Evolutionary conservation across 2,797 vertebrate genomes (phyloP).

Genomic region (Eulemur rubriventer): DNA sequence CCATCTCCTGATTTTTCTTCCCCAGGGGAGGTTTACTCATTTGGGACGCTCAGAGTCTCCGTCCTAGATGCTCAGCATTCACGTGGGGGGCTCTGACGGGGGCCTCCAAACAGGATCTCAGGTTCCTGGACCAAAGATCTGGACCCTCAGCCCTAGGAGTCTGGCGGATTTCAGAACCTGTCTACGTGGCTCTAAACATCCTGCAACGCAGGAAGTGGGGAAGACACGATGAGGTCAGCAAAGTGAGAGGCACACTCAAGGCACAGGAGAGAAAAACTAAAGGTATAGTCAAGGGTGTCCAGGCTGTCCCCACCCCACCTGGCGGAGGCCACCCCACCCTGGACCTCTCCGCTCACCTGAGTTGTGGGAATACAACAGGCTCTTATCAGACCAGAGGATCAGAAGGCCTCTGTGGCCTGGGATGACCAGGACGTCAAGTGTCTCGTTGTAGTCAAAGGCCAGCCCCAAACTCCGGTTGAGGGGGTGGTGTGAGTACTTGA

Average conservation of each 20-base stretch:
- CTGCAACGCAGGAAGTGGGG: not conserved
- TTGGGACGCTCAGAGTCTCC: not conserved
- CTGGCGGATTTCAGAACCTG: not conserved
- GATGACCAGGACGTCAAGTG: rapidly evolving
- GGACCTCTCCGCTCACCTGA: not conserved
- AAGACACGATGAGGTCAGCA: not conserved
- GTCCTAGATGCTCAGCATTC: not conserved
- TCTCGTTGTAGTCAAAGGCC: not conserved
- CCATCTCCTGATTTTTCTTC: not conserved
- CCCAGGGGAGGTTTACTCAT: not conserved
- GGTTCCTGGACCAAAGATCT: not conserved
- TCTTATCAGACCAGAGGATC: constrained; percentile 16
- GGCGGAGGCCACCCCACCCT: not conserved
- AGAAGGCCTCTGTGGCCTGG: constrained; percentile 20
- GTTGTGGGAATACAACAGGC: constrained; percentile 20
- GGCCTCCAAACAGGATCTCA: not conserved
- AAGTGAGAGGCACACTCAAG: not conserved
- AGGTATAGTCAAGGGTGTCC: not conserved
- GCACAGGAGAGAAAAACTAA: not conserved
- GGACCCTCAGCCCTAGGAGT: not conserved
- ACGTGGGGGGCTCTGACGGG: not conserved
- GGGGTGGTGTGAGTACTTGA: not conserved
- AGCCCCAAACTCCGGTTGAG: not conserved
- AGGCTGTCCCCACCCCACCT: rapidly evolving
- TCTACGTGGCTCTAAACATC: not conserved